Evolutionary conservation across 2,797 vertebrate species (phyloP).

Genomic region (Valencia hispanica): DNA sequence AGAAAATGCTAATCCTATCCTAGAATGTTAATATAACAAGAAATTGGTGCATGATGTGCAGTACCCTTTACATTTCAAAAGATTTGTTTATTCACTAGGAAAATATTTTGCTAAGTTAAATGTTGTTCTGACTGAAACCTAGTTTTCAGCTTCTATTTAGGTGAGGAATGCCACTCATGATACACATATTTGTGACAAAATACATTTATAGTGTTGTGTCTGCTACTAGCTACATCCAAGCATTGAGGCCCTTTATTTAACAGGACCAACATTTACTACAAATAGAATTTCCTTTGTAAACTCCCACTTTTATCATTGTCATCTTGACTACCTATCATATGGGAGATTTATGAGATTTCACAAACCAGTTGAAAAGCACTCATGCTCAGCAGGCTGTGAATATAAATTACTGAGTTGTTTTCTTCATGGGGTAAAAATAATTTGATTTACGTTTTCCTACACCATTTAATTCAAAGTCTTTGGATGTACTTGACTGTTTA

Average conservation of each 20-base stretch:
- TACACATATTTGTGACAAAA: not conserved
- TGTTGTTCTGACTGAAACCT: not conserved
- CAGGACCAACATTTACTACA: constrained; percentile 19
- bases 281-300: constrained; percentile 16
- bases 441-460: constrained; percentile 40
- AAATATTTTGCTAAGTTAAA: not conserved
- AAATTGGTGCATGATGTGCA: constrained; percentile 16
- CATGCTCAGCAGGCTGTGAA: constrained; percentile 42
- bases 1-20: constrained; percentile 13
- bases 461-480: constrained; percentile 23
- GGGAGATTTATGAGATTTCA: constrained; percentile 20
- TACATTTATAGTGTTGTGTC: not conserved
- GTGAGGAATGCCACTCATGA: not conserved
- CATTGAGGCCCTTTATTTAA: constrained; percentile 13
- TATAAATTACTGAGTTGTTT: not conserved
- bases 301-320: constrained; percentile 30
- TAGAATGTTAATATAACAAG: constrained; percentile 7
- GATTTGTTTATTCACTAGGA: not conserved
- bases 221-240: not conserved
- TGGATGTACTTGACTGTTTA: constrained; percentile 62
- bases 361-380: constrained; percentile 21
- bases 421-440: constrained; percentile 13
- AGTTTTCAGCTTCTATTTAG: not conserved
- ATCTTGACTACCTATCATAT: constrained; percentile 73
- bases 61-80: constrained; percentile 18